Evolutionary conservation across 1,140 invertebrate species (phyloP).

Genomic region (Pomacea maculata): DNA sequence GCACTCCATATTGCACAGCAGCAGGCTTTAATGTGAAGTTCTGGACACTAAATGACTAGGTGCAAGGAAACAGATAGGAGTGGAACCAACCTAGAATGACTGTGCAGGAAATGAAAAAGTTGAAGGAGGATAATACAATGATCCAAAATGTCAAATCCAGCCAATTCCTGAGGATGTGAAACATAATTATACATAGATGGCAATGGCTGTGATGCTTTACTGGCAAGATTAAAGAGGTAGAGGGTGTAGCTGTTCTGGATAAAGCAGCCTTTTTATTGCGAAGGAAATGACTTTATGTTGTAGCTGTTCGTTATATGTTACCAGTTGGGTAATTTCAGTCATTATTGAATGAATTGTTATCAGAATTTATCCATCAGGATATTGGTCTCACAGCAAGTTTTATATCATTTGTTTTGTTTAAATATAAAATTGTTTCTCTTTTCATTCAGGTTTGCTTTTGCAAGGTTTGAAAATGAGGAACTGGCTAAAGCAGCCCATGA

Average conservation of each 20-base stretch:
- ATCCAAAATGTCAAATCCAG: too few relatives aligned
- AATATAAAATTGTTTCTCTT: not conserved
- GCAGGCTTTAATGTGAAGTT: too few relatives aligned
- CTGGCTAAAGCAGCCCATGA: slow-evolving; percentile 18
- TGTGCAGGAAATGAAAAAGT: too few relatives aligned
- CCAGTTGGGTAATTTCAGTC: not conserved
- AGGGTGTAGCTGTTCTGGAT: not conserved
- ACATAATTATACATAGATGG: not conserved
- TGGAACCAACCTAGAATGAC: too few relatives aligned
- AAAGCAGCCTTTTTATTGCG: not conserved
- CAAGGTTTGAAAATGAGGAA: slow-evolving; percentile 13
- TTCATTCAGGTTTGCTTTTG: slow-evolving; percentile 24
- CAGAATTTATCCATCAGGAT: not conserved
- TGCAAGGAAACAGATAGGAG: too few relatives aligned
- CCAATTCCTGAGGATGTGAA: not conserved
- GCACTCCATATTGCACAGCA: too few relatives aligned
- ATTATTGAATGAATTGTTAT: not conserved
- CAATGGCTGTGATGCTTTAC: too few relatives aligned
- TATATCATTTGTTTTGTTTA: slow-evolving; percentile 1
- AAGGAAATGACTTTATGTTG: not conserved
- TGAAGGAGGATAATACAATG: too few relatives aligned
- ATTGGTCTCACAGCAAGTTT: not conserved
- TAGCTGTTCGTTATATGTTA: not conserved
- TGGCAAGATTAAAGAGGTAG: not conserved
- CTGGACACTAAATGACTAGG: too few relatives aligned